phyloP scores from a whole-genome alignment of 2,888 invertebrate species.

The Lymantria dispar region DNA sequence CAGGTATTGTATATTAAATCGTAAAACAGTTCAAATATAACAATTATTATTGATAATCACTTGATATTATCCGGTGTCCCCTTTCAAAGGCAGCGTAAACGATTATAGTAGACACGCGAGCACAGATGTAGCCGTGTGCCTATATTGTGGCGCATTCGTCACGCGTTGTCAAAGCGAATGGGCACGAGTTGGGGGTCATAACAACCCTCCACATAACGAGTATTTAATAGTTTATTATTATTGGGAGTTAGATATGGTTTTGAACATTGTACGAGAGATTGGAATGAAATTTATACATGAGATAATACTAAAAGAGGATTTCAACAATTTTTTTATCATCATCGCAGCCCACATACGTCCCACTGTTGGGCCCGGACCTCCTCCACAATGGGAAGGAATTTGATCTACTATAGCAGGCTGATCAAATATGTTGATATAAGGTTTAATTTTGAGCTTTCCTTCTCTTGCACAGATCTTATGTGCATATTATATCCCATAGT shows the following conservation, averaged over 20 bases:
- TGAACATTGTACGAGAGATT: background rate
- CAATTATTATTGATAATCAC: background rate
- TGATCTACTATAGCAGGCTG: no score
- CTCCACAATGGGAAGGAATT: no score
- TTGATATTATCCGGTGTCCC: background rate
- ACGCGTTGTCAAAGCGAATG: conserved; percentile 8
- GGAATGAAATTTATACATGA: background rate
- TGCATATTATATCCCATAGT: no score
- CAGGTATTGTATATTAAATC: no score
- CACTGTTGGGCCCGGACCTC: no score
- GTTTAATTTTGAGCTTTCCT: no score
- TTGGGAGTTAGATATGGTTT: conserved; percentile 14
- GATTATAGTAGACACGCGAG: conserved; percentile 9
- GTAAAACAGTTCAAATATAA: background rate
- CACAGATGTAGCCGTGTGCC: conserved; percentile 1
- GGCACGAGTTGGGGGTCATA: conserved; percentile 2
- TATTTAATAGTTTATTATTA: conserved; percentile 13
- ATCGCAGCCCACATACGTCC: no score
- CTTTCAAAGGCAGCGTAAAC: background rate
- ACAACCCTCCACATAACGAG: background rate
- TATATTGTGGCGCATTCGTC: conserved; percentile 2
- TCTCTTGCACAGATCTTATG: no score
- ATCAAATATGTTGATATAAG: no score
- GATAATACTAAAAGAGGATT: no score
- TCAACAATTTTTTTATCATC: no score